These are phyloP conservation scores for Hemiprocne comata DNA, from an alignment of 2,113 vertebrate genomes.

Conservation along the genomic window DNA sequence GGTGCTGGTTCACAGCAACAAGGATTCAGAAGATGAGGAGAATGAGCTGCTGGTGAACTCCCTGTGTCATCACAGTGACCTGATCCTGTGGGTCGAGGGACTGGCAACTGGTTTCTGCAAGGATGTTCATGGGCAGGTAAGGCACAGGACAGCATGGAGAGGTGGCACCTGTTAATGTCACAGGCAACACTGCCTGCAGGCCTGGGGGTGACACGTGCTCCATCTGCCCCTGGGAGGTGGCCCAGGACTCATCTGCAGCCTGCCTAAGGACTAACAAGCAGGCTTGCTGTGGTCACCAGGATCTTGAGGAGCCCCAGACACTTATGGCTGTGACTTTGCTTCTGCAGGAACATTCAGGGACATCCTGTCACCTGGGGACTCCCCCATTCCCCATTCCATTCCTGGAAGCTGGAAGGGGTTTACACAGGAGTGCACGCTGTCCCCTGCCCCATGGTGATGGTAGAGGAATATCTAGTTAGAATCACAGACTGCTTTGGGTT, in stretches of 20 bases:
- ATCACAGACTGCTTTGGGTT: too few relatives aligned
- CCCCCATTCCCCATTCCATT: too few relatives aligned
- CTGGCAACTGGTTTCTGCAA: slow-evolving; percentile 91
- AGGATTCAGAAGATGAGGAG: slow-evolving; percentile 74
- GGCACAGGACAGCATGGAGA: fast-evolving
- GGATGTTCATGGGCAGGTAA: slow-evolving; percentile 93
- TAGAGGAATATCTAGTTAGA: neutral
- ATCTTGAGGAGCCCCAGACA: neutral
- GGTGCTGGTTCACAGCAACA: slow-evolving; percentile 77
- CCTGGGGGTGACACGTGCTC: fast-evolving
- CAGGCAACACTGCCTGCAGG: fast-evolving
- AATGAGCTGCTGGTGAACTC: slow-evolving; percentile 79
- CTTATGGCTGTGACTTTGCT: neutral
- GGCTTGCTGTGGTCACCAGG: neutral
- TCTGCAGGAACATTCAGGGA: fast-evolving
- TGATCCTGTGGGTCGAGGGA: slow-evolving; percentile 85
- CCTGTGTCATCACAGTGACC: slow-evolving; percentile 86
- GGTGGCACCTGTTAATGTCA: neutral
- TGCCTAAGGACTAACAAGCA: neutral
- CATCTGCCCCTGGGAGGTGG: fast-evolving
- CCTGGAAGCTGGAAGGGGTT: neutral
- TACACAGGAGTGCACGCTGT: neutral
- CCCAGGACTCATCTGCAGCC: neutral
- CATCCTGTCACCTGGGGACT: neutral
- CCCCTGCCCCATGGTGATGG: neutral